phyloP scores from a whole-genome alignment of 2,888 invertebrate species.

The Tuta absoluta region DNA sequence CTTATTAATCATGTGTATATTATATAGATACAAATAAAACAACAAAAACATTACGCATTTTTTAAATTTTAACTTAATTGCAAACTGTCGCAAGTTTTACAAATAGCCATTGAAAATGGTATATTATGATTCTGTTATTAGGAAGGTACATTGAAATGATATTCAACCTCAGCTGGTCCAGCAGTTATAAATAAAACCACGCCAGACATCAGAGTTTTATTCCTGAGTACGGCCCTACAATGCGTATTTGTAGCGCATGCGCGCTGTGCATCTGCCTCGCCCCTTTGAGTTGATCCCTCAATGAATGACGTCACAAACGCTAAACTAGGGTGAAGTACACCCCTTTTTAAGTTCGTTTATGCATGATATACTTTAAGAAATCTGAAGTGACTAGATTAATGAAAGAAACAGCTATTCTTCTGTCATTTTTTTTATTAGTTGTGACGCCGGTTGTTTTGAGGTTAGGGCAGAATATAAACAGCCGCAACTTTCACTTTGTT shows the following conservation, averaged over 20 bases:
- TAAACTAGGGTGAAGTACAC: slow-evolving; percentile 26
- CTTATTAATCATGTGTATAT: too few species aligned
- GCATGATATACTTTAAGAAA: not conserved
- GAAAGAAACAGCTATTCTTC: not conserved
- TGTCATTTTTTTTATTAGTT: not conserved
- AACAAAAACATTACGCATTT: too few species aligned
- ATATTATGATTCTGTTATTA: too few species aligned
- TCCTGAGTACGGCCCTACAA: slow-evolving; percentile 23
- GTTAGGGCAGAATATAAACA: slow-evolving; percentile 18
- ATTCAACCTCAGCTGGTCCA: too few species aligned
- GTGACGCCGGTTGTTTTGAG: slow-evolving; percentile 12
- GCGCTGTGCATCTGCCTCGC: slow-evolving; percentile 44
- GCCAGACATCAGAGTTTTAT: not conserved
- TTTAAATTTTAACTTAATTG: too few species aligned
- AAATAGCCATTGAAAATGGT: too few species aligned
- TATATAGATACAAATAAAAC: too few species aligned
- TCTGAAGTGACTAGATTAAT: not conserved
- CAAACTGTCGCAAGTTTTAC: too few species aligned
- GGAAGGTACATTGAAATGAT: too few species aligned
- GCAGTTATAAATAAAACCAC: too few species aligned
- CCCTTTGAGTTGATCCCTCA: slow-evolving; percentile 46
- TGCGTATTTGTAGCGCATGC: slow-evolving; percentile 37
- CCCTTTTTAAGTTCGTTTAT: not conserved
- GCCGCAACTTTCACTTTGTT: slow-evolving; percentile 31
- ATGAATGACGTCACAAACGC: slow-evolving; percentile 55